Evolutionary conservation across 2,113 vertebrate genomes (phyloP), one percentile per base, ranked within the genome.

Genomic region (Prunella fulvescens): DNA sequence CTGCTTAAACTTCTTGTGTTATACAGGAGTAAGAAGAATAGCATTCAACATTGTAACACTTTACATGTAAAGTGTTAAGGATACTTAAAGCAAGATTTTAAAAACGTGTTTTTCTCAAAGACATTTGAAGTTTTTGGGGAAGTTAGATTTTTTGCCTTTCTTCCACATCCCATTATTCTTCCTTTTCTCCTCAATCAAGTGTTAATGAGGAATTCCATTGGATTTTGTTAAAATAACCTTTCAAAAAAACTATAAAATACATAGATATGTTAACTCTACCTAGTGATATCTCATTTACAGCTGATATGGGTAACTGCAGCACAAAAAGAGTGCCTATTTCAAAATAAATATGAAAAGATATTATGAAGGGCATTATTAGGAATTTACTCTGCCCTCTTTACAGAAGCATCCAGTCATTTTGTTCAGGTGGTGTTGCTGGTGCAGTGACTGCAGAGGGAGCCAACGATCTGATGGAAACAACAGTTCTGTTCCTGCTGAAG

Each of bases 391-490:
- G 28, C 19, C 2, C 0, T 23, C 19, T 50, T 53, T 65, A 11
- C 1, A 11, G 60, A 57, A 56, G 12, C 9, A 19, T 22, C 7
- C 16, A 4, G 5, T 54, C 0, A 5, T 50, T 66, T 48, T n/a
- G 20, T 37, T 60, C 12, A 24, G 40, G 1, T 53, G 65, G 51
- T 60, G 8, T 9, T 71, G 79, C 42, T 81, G 82, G 33, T 39
- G 79, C 87, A 40, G 82, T 33, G 90, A 12, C 94, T 90, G 92
- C 85, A 97, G 96, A 92, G 94, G 94, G 94, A 92, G 90, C 96
- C 40, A 56, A 26, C 0, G 37, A 14, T 29, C 93, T 66, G 31
- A 64, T 13, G 25, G 10, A 48, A 69, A 19, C 19, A 17, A 1
- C 42, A 60, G 35, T 45, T 50, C 39, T 19, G 0, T 10, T 40